Base-by-base conservation (phyloP, 2,888 invertebrate species). In the Phortica magna region DNA sequence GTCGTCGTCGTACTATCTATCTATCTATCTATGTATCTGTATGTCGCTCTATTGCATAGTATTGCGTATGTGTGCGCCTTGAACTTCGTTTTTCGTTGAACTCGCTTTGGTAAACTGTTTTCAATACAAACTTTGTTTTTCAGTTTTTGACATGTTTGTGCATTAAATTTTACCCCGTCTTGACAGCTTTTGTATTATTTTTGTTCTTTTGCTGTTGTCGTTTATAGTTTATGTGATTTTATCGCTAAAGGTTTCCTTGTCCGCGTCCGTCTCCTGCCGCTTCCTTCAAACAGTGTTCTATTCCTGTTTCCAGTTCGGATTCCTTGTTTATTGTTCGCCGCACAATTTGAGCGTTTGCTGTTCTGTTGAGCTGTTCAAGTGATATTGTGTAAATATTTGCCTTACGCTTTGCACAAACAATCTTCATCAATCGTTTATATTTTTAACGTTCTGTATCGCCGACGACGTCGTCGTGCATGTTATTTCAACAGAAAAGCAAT, bases 341-440 rank as follows among this genome's bases (percentile, higher is more conserved):
- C 48, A 9, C 14, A 9, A 48, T 48, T 48, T 48, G 14, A 12
- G 48, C 48, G 48, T 31, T 17, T 10, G 22, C 22, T 61, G 22
- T 22, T 22, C 22, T 61, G 22, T 22, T 22, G 10, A 64, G 4
- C 43, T 19, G 55, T 71, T 71, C 70, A 71, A 71, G 70, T 55
- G 53, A 41, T 43, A 68, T 55, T 71, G 39, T 39, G 70, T 71
- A 71, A 71, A 71, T 71, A 71, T 71, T 71, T 55, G 39, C 53
- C 4, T 41, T 71, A 9, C 7, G 42, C 10, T 71, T 67, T 19
- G 55, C 39, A 14, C 55, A 71, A 71, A 55, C 70, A 71, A 71
- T 43, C 22, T 17, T 42, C 55, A 39, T 31, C 39, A 53, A n/a
- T 7, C 70, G 39, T 48, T 14, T 12, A 48, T 48, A 48, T 48